These are phyloP conservation scores for Leptogaster cylindrica DNA, from an alignment of 2,888 invertebrate genomes.

Conservation along the genomic window DNA sequence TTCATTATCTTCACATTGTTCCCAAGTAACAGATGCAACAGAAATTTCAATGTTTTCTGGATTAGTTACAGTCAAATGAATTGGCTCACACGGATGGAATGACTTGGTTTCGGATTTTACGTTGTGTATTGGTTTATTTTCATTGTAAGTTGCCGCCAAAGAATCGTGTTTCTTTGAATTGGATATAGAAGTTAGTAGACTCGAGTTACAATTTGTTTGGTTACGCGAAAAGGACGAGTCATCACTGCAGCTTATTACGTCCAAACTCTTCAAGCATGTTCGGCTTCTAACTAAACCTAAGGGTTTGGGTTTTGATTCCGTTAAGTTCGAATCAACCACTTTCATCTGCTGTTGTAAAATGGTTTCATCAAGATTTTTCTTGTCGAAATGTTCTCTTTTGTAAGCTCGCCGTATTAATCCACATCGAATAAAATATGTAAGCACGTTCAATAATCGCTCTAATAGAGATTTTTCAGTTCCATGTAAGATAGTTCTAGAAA, in stretches of 20 bases:
- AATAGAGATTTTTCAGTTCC: slow-evolving; percentile 71
- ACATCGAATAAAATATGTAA: slow-evolving; percentile 89
- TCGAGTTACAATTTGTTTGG: too few species aligned
- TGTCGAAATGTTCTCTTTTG: slow-evolving; percentile 61
- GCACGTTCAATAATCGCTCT: slow-evolving; percentile 74
- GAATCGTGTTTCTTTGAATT: too few species aligned
- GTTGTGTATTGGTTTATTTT: too few species aligned
- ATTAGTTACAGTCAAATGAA: slow-evolving; percentile 58
- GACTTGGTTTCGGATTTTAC: too few species aligned
- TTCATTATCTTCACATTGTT: slow-evolving; percentile 55
- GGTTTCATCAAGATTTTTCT: slow-evolving; percentile 54
- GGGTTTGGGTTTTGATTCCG: neutral
- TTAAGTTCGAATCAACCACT: neutral
- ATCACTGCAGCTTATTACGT: slow-evolving; percentile 50
- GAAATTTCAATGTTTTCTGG: slow-evolving; percentile 59
- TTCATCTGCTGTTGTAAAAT: slow-evolving; percentile 52
- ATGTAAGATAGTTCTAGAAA: slow-evolving; percentile 81
- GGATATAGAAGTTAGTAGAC: too few species aligned
- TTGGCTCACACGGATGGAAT: too few species aligned
- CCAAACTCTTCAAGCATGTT: slow-evolving; percentile 58
- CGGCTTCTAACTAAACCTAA: slow-evolving; percentile 55
- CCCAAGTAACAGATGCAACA: slow-evolving; percentile 49
- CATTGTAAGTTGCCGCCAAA: too few species aligned
- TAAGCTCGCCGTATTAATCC: slow-evolving; percentile 70
- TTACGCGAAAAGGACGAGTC: too few species aligned